These are phyloP conservation scores for Sweltsa coloradensis DNA, from an alignment of 1,140 invertebrate genomes.

Conservation along the genomic window DNA sequence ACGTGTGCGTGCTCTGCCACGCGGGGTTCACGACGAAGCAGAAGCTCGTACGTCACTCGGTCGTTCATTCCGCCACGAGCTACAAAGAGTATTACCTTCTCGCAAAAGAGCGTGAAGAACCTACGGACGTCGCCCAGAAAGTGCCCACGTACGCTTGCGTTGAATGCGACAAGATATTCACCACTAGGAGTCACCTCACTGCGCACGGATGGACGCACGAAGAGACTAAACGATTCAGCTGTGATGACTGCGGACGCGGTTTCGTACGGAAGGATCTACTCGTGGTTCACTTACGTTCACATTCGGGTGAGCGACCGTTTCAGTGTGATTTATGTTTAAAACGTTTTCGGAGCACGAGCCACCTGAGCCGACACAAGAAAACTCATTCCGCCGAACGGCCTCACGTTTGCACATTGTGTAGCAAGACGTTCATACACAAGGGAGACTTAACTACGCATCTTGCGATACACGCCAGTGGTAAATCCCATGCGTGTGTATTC, in stretches of 20 bases:
- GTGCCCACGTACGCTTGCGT: constrained; percentile 16
- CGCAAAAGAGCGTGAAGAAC: too few relatives aligned
- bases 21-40: too few relatives aligned
- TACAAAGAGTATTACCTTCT: too few relatives aligned
- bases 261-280: constrained; percentile 18
- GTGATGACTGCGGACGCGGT: constrained; percentile 14
- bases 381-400: too few relatives aligned
- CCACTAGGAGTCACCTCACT: constrained; percentile 16
- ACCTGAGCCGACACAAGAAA: too few relatives aligned
- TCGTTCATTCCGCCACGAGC: too few relatives aligned
- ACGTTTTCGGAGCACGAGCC: too few relatives aligned
- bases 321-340: constrained; percentile 34
- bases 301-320: constrained; percentile 17
- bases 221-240: constrained; percentile 15
- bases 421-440: constrained; percentile 37
- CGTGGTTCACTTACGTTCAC: constrained; percentile 15
- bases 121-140: too few relatives aligned
- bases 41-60: too few relatives aligned
- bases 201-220: constrained; percentile 16
- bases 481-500: too few relatives aligned
- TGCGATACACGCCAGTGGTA: neutral
- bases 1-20: too few relatives aligned
- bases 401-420: too few relatives aligned
- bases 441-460: constrained; percentile 26
- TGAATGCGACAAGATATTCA: constrained; percentile 15